A percentile compares a stretch with the other conserved stretches of the same genome.
phyloP scores from a whole-genome alignment of 2,888 invertebrate species.

The Pemphredon lugubris region DNA sequence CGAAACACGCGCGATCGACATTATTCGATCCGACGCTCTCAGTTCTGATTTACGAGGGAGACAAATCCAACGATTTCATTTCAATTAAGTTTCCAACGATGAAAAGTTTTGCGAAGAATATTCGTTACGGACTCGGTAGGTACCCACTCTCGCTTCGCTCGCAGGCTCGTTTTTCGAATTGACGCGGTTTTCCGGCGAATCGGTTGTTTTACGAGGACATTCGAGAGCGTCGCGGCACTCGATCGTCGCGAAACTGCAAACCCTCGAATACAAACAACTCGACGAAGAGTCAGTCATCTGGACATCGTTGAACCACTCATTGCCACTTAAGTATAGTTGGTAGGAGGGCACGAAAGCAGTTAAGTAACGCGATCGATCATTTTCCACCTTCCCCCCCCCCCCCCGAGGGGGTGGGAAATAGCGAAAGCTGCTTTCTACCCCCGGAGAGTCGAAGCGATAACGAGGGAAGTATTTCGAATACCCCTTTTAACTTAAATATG shows the following conservation, averaged over 20 bases:
- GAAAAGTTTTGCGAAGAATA: no score
- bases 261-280: constrained; percentile 22
- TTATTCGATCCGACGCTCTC: no score
- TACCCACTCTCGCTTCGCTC: constrained; percentile 17
- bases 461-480: no score
- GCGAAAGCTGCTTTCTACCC: no score
- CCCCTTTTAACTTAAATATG: no score
- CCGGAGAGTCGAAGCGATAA: no score
- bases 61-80: no score
- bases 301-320: constrained; percentile 27
- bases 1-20: no score
- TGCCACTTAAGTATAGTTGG: constrained; percentile 6
- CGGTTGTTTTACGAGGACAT: constrained; percentile 44
- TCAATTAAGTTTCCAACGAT: no score
- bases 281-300: constrained; percentile 39
- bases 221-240: constrained; percentile 29
- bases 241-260: constrained; percentile 22
- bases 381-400: background rate
- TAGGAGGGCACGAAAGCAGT: constrained; percentile 4
- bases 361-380: constrained; percentile 12
- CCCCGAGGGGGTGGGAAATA: background rate
- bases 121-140: no score
- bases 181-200: constrained; percentile 30
- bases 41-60: no score
- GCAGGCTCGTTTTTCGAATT: constrained; percentile 29